Base-by-base conservation (phyloP, 2,113 vertebrate species). In the Psilopsiagon aurifrons region DNA sequence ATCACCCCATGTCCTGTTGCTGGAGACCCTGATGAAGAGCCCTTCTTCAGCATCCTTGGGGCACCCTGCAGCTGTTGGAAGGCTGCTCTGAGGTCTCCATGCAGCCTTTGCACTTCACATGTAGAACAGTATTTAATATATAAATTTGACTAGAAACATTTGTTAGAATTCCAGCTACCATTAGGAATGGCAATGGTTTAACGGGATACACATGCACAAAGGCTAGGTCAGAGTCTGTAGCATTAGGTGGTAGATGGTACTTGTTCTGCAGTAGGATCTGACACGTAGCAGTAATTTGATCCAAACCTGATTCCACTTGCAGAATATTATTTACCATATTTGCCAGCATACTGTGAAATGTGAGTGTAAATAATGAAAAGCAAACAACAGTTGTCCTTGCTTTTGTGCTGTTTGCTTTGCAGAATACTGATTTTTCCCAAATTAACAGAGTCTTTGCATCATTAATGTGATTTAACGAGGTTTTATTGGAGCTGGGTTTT, bases 321-420 rank as follows among this genome's bases (percentile, higher is more conserved):
- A 88, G 90, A 94, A 70, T 86, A 77, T 60, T 95, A 92, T 92
- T 86, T 78, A 89, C 57, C 55, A n/a, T 76, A 75, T 82, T 95
- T 95, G 66, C 84, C 71, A 69, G 89, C 94, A 77, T 70, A 51
- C 81, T 88, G 83, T 63, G 85, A 93, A 78, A 73, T 71, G 64
- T 10, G 55, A 88, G 76, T 92, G 66, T 94, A 96, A 97, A 96
- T 95, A 93, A 95, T 92, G 90, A 81, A 94, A 95, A 95, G 76
- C 83, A 96, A 96, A 96, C 83, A 92, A 77, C 8, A 73, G 55
- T 95, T 96, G 93, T 95, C 92, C 85, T 90, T 97, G 90, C 90
- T 95, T 90, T 96, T 94, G 64, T 95, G 16, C 71, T 88, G 76
- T 95, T 96, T 97, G 54, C 79, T 92, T 95, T 95, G 92, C 92